phyloP scores from a whole-genome alignment of 2,888 invertebrate species.

The Rhagium mordax region DNA sequence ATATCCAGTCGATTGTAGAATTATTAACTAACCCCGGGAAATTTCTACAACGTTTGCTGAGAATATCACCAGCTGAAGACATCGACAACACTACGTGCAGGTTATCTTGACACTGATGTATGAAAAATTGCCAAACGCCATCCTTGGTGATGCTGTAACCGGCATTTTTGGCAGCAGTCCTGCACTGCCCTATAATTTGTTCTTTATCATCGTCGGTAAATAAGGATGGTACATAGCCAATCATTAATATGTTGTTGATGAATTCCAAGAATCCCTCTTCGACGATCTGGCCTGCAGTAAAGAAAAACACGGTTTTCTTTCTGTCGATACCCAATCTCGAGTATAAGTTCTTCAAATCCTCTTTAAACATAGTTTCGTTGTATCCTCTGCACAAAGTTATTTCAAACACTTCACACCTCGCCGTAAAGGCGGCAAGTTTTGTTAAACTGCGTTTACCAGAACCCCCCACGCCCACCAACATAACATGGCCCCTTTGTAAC shows the following conservation, averaged over 20 bases:
- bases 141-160: slow-evolving; percentile 85
- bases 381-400: slow-evolving; percentile 90
- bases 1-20: slow-evolving; percentile 95
- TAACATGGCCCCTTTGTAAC: slow-evolving; percentile 86
- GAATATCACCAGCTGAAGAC: slow-evolving; percentile 88
- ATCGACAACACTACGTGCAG: slow-evolving; percentile 92
- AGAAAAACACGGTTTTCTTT: slow-evolving; percentile 86
- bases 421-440: slow-evolving; percentile 86
- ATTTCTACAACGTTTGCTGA: slow-evolving; percentile 88
- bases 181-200: slow-evolving; percentile 79
- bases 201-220: slow-evolving; percentile 94
- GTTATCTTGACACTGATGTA: slow-evolving; percentile 84
- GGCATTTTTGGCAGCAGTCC: slow-evolving; percentile 79
- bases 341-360: slow-evolving; percentile 88
- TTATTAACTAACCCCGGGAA: slow-evolving; percentile 95
- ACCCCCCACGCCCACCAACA: slow-evolving; percentile 92
- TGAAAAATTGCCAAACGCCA: slow-evolving; percentile 89
- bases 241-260: slow-evolving; percentile 93
- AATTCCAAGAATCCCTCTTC: slow-evolving; percentile 91
- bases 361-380: slow-evolving; percentile 86
- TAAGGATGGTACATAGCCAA: slow-evolving; percentile 87
- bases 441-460: slow-evolving; percentile 90
- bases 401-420: slow-evolving; percentile 86
- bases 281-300: slow-evolving; percentile 86
- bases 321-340: slow-evolving; percentile 84